phyloP scores from a whole-genome alignment of 1,140 invertebrate genomes.

The Vanessa tameamea region DNA sequence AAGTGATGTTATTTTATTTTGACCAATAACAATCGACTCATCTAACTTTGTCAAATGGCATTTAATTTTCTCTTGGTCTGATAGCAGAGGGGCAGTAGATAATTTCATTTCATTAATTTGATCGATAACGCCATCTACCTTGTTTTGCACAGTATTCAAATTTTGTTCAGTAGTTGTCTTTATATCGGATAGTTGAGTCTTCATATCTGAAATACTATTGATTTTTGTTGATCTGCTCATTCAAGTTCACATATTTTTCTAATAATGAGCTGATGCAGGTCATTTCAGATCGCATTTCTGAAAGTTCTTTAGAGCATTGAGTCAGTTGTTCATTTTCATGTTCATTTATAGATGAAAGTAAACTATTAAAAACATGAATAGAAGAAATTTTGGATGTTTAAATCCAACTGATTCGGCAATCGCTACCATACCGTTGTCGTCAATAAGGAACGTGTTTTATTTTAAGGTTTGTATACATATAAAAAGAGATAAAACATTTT shows the following conservation, averaged over 20 bases:
- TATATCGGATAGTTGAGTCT: conserved; percentile 25
- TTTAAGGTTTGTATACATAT: no score
- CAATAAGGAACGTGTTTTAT: no score
- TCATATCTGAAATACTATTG: conserved; percentile 29
- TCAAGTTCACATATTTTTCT: conserved; percentile 34
- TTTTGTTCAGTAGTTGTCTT: conserved; percentile 24
- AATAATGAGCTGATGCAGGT: conserved; percentile 31
- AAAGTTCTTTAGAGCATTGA: conserved; percentile 21
- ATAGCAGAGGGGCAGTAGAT: conserved; percentile 15
- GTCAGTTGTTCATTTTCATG: conserved; percentile 16
- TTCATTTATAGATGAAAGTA: no score
- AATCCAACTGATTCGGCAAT: no score
- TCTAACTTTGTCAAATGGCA: conserved; percentile 22
- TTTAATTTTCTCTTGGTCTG: conserved; percentile 27
- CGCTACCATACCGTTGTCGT: no score
- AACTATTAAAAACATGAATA: no score
- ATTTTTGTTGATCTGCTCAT: conserved; percentile 28
- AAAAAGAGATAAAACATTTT: not conserved
- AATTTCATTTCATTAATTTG: conserved; percentile 26
- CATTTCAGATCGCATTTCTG: conserved; percentile 35
- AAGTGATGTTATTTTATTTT: conserved; percentile 28
- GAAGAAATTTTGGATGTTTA: no score
- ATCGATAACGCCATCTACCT: conserved; percentile 20
- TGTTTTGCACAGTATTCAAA: conserved; percentile 20
- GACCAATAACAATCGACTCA: conserved; percentile 18